Conservation (phyloP, 2,888 invertebrate genomes). For the Parnassius smintheus region DNA sequence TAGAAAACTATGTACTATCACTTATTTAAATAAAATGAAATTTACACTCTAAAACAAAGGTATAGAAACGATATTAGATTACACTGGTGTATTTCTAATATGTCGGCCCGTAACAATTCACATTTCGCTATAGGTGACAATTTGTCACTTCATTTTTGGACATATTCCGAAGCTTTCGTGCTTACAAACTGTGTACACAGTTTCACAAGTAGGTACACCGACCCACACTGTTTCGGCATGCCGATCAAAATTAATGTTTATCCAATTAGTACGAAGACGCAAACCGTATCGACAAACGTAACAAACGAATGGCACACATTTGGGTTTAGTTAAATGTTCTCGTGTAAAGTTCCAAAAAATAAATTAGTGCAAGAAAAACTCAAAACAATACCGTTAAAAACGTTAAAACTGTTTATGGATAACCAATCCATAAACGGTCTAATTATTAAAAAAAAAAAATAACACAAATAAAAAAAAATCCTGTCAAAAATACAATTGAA, state of each 20-base stretch:
- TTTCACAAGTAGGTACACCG: slow-evolving; percentile 24
- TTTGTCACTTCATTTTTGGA: slow-evolving; percentile 57
- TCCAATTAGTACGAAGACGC: slow-evolving; percentile 16
- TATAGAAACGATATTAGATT: neutral
- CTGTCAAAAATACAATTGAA: neutral
- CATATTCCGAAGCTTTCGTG: slow-evolving; percentile 40
- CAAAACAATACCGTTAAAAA: slow-evolving; percentile 5
- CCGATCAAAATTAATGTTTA: slow-evolving; percentile 11
- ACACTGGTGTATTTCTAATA: slow-evolving; percentile 27
- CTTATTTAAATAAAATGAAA: slow-evolving; percentile 24
- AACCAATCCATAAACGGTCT: neutral
- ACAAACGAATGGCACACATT: slow-evolving; percentile 18
- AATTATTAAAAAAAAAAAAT: too few relatives aligned
- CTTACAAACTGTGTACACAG: slow-evolving; percentile 36
- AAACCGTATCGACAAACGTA: neutral
- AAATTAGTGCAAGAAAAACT: neutral
- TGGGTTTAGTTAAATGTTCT: slow-evolving; percentile 13
- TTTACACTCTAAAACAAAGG: slow-evolving; percentile 27
- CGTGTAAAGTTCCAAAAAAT: slow-evolving; percentile 12
- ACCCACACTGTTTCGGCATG: slow-evolving; percentile 13
- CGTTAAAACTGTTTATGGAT: neutral
- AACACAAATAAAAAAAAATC: too few relatives aligned
- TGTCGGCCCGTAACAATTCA: slow-evolving; percentile 10
- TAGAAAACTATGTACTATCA: slow-evolving; percentile 37
- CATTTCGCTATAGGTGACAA: slow-evolving; percentile 35